Evolutionary conservation across 1,140 invertebrate species (phyloP).

Genomic region (Coenobita brevimanus): DNA sequence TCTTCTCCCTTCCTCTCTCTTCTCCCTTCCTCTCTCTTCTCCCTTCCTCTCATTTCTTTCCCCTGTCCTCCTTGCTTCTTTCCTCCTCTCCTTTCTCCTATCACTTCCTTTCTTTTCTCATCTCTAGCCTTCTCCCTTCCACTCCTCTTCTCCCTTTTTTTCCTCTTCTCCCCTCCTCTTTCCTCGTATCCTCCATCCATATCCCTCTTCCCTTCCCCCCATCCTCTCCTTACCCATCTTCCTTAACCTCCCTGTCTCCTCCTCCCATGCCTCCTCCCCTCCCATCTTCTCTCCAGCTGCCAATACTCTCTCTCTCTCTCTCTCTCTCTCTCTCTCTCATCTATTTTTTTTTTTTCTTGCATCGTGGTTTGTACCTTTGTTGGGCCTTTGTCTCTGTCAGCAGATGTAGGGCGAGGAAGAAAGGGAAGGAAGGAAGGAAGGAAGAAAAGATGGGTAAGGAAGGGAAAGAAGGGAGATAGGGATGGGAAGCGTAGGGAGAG

Average conservation of each 20-base stretch:
- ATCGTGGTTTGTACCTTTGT: too few relatives aligned
- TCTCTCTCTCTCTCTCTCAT: neutral
- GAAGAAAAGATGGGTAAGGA: too few relatives aligned
- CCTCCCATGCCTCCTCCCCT: too few relatives aligned
- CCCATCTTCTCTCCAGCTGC: too few relatives aligned
- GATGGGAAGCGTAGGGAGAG: too few relatives aligned
- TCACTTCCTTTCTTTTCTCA: neutral
- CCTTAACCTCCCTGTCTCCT: too few relatives aligned
- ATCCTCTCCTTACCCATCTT: neutral
- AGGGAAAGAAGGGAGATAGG: too few relatives aligned
- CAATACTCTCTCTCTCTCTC: neutral
- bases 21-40: too few relatives aligned
- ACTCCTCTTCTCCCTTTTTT: neutral
- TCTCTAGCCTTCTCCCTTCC: neutral
- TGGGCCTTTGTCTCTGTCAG: neutral
- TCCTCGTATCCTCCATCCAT: too few relatives aligned
- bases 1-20: neutral
- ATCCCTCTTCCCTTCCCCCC: neutral
- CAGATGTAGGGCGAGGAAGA: neutral
- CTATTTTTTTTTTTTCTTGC: neutral
- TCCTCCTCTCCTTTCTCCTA: neutral
- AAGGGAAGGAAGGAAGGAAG: slow-evolving; percentile 4
- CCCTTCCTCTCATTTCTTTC: too few relatives aligned
- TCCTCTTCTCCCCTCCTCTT: neutral
- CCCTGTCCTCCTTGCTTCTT: neutral